These are phyloP conservation scores for Hipparchia sbordonii DNA, from an alignment of 2,888 invertebrate genomes.

Conservation along the genomic window DNA sequence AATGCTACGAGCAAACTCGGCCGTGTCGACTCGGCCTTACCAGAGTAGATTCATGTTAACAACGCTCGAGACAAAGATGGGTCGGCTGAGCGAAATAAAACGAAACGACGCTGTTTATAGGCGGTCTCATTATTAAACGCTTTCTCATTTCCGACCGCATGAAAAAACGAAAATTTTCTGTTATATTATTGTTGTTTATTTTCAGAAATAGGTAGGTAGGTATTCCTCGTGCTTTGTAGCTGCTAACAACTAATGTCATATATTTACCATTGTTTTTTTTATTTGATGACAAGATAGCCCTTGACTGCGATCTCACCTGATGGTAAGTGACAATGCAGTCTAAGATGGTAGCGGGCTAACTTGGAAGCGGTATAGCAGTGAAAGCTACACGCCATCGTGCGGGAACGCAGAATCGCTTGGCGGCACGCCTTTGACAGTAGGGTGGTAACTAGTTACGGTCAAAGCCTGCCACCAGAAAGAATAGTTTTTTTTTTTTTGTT, in stretches of 20 bases:
- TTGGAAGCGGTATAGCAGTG: no score
- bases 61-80: conserved; percentile 58
- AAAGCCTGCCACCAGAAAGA: no score
- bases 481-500: no score
- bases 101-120: conserved; percentile 61
- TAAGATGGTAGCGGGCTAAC: no score
- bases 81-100: conserved; percentile 61
- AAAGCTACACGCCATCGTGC: no score
- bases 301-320: no score
- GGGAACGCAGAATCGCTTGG: no score
- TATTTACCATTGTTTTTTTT: no score
- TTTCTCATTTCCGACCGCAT: conserved; percentile 55
- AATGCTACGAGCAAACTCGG: background rate
- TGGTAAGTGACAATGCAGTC: no score
- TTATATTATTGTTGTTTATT: conserved; percentile 41
- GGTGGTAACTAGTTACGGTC: no score
- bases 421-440: no score
- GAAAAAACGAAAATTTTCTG: conserved; percentile 49
- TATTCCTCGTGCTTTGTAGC: background rate
- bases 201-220: conserved; percentile 44
- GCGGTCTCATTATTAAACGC: conserved; percentile 68
- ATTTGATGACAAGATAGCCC: no score
- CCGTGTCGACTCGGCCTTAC: background rate
- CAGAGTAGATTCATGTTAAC: conserved; percentile 40
- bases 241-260: background rate